phyloP scores from a whole-genome alignment of 2,888 invertebrate species.

The Netelia inedita region DNA sequence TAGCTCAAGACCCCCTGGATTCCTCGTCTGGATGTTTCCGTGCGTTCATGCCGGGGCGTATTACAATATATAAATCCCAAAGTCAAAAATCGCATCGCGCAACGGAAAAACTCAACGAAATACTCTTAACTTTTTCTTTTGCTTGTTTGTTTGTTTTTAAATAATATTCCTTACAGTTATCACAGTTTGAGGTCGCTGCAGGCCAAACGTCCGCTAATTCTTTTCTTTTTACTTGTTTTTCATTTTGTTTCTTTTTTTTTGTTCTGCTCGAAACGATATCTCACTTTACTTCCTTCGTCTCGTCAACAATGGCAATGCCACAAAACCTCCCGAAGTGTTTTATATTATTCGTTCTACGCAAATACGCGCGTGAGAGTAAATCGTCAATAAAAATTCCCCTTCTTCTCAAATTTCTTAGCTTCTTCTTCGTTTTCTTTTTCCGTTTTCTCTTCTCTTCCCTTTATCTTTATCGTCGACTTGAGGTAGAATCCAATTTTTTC shows the following conservation, averaged over 20 bases:
- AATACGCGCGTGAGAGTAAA: conserved; percentile 25
- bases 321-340: neutral
- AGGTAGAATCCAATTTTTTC: conserved; percentile 82
- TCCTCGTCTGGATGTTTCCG: conserved; percentile 59
- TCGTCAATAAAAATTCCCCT: conserved; percentile 26
- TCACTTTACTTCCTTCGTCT: conserved; percentile 70
- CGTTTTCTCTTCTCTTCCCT: conserved; percentile 53
- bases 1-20: conserved; percentile 65
- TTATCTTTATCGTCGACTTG: conserved; percentile 77
- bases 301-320: conserved; percentile 14
- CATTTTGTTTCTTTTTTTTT: conserved; percentile 58
- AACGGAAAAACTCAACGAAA: conserved; percentile 46
- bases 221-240: conserved; percentile 34
- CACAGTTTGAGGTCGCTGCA: conserved; percentile 85
- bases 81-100: conserved; percentile 2
- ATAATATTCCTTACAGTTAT: conserved; percentile 84
- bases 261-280: conserved; percentile 32
- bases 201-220: conserved; percentile 75
- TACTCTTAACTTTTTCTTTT: conserved; percentile 15
- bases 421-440: conserved; percentile 59
- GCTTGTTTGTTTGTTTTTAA: conserved; percentile 73
- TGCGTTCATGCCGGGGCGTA: conserved; percentile 6
- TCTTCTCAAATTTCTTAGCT: conserved; percentile 28
- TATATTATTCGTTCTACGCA: conserved; percentile 20
- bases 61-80: conserved; percentile 11